phyloP scores from a whole-genome alignment of 2,797 vertebrate species.

The Emydoidea blandingii region DNA sequence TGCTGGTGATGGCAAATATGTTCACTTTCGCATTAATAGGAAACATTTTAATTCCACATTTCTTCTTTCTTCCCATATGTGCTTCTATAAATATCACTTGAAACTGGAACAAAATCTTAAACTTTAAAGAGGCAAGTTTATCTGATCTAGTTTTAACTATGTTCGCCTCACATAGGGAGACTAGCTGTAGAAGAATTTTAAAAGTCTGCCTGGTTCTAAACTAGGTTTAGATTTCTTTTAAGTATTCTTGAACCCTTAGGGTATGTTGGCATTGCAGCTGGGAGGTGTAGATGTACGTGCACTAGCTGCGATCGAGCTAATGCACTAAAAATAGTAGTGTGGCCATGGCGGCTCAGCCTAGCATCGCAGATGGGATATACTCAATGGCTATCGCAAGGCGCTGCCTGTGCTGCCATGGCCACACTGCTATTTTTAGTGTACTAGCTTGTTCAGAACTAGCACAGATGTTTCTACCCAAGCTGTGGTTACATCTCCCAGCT shows the following conservation, averaged over 20 bases:
- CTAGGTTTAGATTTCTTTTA: slow-evolving; percentile 48
- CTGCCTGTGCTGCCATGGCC: not conserved
- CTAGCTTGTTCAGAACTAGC: not conserved
- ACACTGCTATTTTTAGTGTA: not conserved
- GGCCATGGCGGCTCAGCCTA: not conserved
- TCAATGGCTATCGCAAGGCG: not conserved
- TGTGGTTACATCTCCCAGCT: not conserved
- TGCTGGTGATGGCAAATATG: slow-evolving; percentile 36
- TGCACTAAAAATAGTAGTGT: not conserved
- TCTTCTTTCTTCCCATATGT: slow-evolving; percentile 8
- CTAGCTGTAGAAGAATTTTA: not conserved
- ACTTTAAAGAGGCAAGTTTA: not conserved
- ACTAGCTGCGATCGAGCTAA: not conserved
- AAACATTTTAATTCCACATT: slow-evolving; percentile 27
- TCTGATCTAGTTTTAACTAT: not conserved
- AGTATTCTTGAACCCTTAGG: not conserved
- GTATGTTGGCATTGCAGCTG: not conserved
- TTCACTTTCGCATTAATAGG: slow-evolving; percentile 49
- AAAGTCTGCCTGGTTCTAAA: slow-evolving; percentile 33
- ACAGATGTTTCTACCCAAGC: not conserved
- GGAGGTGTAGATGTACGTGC: not conserved
- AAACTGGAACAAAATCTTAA: slow-evolving; percentile 53
- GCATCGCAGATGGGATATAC: not conserved
- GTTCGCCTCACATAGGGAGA: not conserved
- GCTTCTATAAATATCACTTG: slow-evolving; percentile 3